Evolutionary conservation across 1,140 invertebrate species (phyloP), one percentile per base, ranked within the genome.

Genomic region (Euura lappo): DNA sequence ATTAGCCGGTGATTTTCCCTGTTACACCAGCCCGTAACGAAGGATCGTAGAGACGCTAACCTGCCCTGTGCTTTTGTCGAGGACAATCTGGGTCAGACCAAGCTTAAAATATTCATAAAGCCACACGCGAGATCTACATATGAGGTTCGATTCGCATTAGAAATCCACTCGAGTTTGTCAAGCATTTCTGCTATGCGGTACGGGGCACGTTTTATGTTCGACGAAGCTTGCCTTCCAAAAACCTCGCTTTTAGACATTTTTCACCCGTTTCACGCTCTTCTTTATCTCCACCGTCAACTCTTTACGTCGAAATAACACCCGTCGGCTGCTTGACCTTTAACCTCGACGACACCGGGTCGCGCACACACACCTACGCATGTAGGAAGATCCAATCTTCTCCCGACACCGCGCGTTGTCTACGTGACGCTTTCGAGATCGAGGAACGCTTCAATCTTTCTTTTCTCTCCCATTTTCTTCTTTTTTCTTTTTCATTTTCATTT

Each of bases 41-140:
- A 6, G 51, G 51, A 60, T 60, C 13, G 51, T 6, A n/a, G 51
- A 60, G 51, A 5, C 8, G 51, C 51, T 60, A 60, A n/a, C 51
- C 51, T 60, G 51, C 51, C 51, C 5, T 60, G 6, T 3, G 51
- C 51, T 60, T 79, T 79, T 78, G 78, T 60, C 75, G 77, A 80
- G 78, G 78, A 84, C 79, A 80, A 86, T 86, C 83, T 84, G 78
- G 84, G 84, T 84, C 84, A 86, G 80, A 78, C 74, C 79, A 77
- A 73, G 81, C 82, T 86, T 84, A 79, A 84, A 85, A 84, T 85
- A 85, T 86, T 85, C 82, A 85, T 80, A 81, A 84, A 84, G 78
- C 79, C 67, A 76, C 82, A 84, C 66, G 84, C 84, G 83, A 85
- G 78, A 81, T 83, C 77, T 78, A 80, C 79, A 80, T 81, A 80